A percentile compares a stretch with the other conserved stretches of the same genome.
These are phyloP conservation scores for Pseudomugil tenellus DNA, from an alignment of 2,797 vertebrate genomes.

Conservation along the genomic window DNA sequence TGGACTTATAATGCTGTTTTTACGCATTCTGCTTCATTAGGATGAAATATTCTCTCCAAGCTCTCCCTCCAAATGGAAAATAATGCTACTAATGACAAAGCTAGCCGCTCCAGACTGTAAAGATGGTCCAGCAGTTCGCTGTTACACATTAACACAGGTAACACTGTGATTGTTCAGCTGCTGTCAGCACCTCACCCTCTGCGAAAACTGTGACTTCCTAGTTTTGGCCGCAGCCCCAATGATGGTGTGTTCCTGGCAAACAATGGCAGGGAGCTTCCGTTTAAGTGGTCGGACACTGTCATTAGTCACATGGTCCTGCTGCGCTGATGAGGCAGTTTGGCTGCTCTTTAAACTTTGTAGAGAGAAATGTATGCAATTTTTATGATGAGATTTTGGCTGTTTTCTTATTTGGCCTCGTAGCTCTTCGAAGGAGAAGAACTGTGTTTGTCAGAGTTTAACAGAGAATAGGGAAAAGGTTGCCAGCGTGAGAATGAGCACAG, in stretches of 20 bases:
- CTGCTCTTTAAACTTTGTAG: constrained; percentile 51
- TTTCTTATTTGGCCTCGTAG: constrained; percentile 4
- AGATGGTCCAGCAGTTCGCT: constrained; percentile 42
- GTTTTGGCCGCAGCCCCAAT: constrained; percentile 45
- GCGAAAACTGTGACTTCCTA: constrained; percentile 49
- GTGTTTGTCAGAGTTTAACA: constrained; percentile 18
- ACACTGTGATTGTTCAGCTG: constrained; percentile 47
- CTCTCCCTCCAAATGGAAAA: constrained; percentile 7
- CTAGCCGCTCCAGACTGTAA: neutral
- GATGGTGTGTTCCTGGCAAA: constrained; percentile 56
- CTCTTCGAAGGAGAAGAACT: constrained; percentile 24
- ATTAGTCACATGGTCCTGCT: constrained; percentile 44
- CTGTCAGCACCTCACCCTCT: constrained; percentile 57
- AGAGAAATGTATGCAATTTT: constrained; percentile 34
- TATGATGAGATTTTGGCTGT: constrained; percentile 10
- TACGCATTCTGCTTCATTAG: constrained; percentile 2
- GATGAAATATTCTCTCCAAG: constrained; percentile 6
- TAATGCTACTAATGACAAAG: constrained; percentile 8
- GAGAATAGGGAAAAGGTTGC: constrained; percentile 14
- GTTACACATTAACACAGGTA: constrained; percentile 37
- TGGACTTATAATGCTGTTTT: constrained; percentile 31
- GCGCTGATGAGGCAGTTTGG: constrained; percentile 57
- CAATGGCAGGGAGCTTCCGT: constrained; percentile 36
- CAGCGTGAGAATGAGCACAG: constrained; percentile 32
- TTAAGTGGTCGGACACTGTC: constrained; percentile 56